These are phyloP conservation scores for Aramus guarauna DNA, from an alignment of 2,113 vertebrate genomes.

Conservation along the genomic window DNA sequence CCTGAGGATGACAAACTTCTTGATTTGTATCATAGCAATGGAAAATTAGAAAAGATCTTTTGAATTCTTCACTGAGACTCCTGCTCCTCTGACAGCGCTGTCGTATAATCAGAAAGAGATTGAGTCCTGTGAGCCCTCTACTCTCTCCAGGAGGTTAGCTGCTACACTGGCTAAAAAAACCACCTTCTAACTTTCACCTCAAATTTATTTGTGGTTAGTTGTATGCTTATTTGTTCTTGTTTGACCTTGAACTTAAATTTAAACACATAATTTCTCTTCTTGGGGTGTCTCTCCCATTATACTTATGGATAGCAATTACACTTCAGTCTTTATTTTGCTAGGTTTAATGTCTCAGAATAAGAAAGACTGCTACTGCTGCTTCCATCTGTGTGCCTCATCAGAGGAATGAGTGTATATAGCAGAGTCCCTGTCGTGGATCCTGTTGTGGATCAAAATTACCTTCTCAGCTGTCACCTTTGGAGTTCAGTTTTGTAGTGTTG, in stretches of 20 bases:
- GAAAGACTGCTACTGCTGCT: not conserved
- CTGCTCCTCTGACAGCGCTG: not conserved
- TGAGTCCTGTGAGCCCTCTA: not conserved
- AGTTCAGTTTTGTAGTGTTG: not conserved
- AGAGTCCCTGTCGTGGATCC: not conserved
- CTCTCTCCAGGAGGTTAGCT: not conserved
- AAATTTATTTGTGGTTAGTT: not conserved
- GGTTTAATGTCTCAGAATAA: not conserved
- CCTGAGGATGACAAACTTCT: not conserved
- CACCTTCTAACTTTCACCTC: not conserved
- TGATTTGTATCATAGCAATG: not conserved
- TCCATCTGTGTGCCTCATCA: not conserved
- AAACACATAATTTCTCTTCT: not conserved
- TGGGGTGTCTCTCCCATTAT: fast-evolving
- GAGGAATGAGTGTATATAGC: not conserved
- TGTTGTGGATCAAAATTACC: not conserved
- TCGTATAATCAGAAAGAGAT: not conserved
- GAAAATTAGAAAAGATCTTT: not conserved
- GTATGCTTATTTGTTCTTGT: not conserved
- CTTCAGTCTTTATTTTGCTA: not conserved
- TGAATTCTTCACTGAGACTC: not conserved
- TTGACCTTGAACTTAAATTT: not conserved
- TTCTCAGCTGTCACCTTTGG: not conserved
- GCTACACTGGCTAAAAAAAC: not conserved
- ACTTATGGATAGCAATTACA: not conserved